Percentiles rank a stretch among this genome's conserved stretches.
Evolutionary conservation across 2,888 invertebrate species (phyloP).

Genomic region (Aelia acuminata): DNA sequence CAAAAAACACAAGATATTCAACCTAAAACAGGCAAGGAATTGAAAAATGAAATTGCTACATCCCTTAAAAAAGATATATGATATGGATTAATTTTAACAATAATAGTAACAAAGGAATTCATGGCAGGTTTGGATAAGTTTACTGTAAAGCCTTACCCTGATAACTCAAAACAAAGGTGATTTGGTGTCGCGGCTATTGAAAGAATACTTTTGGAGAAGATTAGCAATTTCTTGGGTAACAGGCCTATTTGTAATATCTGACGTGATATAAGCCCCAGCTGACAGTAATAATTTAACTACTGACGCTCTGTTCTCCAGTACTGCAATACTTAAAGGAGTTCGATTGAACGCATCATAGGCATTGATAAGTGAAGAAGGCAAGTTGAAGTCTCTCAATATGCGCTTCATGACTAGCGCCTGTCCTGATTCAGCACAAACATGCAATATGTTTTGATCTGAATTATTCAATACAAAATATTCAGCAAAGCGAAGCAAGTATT

Average conservation of each 20-base stretch:
- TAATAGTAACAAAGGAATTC: too few species aligned
- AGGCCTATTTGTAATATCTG: not conserved
- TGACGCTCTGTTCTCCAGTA: not conserved
- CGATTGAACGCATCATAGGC: not conserved
- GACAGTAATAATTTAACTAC: not conserved
- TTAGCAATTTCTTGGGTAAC: not conserved
- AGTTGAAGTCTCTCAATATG: not conserved
- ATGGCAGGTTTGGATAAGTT: not conserved
- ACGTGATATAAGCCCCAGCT: slow-evolving; percentile 26
- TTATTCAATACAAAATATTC: not conserved
- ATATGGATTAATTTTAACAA: too few species aligned
- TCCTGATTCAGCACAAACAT: not conserved
- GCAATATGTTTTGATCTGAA: not conserved
- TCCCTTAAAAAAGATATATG: too few species aligned
- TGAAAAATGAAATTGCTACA: not conserved
- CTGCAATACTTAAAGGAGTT: not conserved
- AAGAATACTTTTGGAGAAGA: not conserved
- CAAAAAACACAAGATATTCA: not conserved
- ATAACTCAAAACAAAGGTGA: not conserved
- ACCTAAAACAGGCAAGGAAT: not conserved
- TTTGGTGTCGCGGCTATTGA: not conserved
- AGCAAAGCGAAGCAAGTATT: not conserved
- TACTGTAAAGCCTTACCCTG: not conserved
- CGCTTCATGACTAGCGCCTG: not conserved
- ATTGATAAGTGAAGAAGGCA: not conserved